Base-by-base conservation (phyloP, 2,797 vertebrate species). In the Poeciliopsis paucimaculata region DNA sequence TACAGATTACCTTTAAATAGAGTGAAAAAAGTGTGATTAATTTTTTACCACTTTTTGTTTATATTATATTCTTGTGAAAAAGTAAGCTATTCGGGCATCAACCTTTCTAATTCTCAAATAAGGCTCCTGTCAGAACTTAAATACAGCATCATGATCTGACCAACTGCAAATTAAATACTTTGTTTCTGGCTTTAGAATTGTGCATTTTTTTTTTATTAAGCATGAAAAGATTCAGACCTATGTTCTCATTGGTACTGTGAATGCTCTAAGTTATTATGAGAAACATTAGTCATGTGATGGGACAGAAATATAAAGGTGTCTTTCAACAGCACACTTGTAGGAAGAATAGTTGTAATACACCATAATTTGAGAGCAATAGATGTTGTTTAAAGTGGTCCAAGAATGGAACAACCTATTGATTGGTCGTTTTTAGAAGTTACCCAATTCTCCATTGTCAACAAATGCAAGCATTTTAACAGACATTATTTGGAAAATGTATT, bases 11-110 rank as follows among this genome's bases (percentile, higher is more conserved):
- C 16, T 11, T 72, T 23, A 60, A 5, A 82, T 72, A 78, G 39
- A 49, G 62, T 82, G 20, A 66, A 82, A 73, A 70, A 77, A 9
- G 47, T 39, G 46, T n/a, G 31, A 47, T 9, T 20, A 64, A 31
- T 26, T 76, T 74, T 64, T 34, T 9, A 9, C 45, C 75, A 12
- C 18, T 15, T 70, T 81, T 79, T 73, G 57, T 11, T 74, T 46
- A 68, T 72, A 77, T 74, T 77, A 82, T 72, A 77, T 82, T 49
- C 16, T 68, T 41, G 66, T 45, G 53, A 77, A 79, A 72, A 82
- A 91, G 93, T 92, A 88, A 88, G 57, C 83, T 85, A 57, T 36
- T 73, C 79, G 77, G 80, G 78, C 85, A 72, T 88, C 74, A 83
- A 75, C 34, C 47, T 84, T 86, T 86, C 83, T 80, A 70, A 34